phyloP scores from a whole-genome alignment of 2,113 vertebrate species.

The Falco punctatus region DNA sequence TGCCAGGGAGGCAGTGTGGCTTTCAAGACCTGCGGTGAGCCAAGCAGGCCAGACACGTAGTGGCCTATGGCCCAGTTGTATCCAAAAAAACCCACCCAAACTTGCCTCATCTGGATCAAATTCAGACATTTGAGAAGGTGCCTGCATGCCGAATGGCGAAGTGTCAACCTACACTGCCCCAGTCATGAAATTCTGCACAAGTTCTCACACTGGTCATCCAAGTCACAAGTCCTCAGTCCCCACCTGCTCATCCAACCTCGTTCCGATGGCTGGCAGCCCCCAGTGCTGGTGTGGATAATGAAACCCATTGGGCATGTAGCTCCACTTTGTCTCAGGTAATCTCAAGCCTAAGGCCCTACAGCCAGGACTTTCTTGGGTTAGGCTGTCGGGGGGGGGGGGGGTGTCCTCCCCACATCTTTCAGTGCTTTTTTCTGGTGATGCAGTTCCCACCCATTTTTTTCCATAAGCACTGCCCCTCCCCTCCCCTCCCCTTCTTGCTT shows the following conservation, averaged over 20 bases:
- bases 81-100: not conserved
- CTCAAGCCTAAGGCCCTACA: not conserved
- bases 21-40: not conserved
- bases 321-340: not conserved
- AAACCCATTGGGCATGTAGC: rapidly evolving
- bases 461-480: not conserved
- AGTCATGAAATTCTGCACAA: not conserved
- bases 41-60: not conserved
- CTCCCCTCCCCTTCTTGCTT: not conserved
- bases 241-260: not conserved
- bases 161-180: not conserved
- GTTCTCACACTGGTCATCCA: not conserved
- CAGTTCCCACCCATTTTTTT: not conserved
- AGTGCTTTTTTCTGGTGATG: not conserved
- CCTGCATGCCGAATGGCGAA: rapidly evolving
- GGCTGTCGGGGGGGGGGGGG: not conserved
- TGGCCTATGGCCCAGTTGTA: not conserved
- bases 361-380: not conserved
- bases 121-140: not conserved
- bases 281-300: rapidly evolving
- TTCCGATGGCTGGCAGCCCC: not conserved
- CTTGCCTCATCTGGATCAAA: not conserved
- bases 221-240: not conserved
- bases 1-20: not conserved
- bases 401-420: not conserved